A percentile compares a stretch with the other conserved stretches of the same genome.
phyloP scores from a whole-genome alignment of 2,888 invertebrate species.

The Ectemnius cavifrons region DNA sequence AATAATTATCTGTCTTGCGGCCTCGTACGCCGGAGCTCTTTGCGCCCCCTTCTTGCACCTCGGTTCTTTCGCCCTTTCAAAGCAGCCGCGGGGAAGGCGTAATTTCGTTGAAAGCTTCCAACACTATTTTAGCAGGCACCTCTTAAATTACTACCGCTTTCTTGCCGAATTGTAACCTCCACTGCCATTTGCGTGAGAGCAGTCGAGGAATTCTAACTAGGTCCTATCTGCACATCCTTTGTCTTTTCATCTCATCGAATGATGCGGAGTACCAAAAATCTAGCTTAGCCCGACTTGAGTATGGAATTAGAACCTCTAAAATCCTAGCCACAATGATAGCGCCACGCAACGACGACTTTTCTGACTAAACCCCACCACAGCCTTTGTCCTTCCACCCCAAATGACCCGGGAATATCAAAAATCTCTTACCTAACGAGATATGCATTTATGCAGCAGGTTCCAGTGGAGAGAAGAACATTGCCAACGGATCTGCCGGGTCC shows the following conservation, averaged over 20 bases:
- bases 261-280: too few relatives aligned
- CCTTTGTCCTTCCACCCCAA: too few relatives aligned
- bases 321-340: too few relatives aligned
- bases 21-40: conserved; percentile 20
- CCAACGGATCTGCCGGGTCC: conserved; percentile 84
- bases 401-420: not conserved
- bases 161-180: not conserved
- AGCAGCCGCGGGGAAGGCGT: not conserved
- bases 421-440: not conserved
- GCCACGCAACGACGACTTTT: too few relatives aligned
- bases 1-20: conserved; percentile 60
- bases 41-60: conserved; percentile 19
- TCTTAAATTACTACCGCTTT: not conserved
- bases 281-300: too few relatives aligned
- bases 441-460: conserved; percentile 66
- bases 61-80: conserved; percentile 19
- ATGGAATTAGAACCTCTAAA: too few relatives aligned
- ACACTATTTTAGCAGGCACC: not conserved
- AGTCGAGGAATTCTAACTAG: not conserved
- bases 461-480: conserved; percentile 84
- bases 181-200: not conserved
- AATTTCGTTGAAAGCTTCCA: conserved; percentile 3
- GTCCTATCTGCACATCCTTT: not conserved
- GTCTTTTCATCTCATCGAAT: too few relatives aligned
- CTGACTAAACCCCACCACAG: too few relatives aligned